Conservation (phyloP, 2,113 vertebrate genomes). For the Gulo gulo region DNA sequence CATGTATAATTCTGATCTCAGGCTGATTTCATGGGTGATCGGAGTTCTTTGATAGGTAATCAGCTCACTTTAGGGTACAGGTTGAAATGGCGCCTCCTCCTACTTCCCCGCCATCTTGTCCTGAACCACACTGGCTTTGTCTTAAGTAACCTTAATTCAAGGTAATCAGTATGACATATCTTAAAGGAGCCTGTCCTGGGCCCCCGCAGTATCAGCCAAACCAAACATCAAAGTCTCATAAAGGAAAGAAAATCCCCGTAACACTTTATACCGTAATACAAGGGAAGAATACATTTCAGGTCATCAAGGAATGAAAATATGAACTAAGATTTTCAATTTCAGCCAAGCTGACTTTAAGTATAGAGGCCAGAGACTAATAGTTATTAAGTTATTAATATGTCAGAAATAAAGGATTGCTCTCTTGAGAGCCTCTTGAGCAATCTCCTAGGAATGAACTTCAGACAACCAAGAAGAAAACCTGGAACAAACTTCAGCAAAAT, state of each 20-base stretch:
- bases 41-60: no score
- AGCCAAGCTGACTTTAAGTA: not conserved
- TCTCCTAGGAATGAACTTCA: not conserved
- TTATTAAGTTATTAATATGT: not conserved
- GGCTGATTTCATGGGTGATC: no score
- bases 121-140: not conserved
- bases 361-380: not conserved
- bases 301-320: not conserved
- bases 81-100: no score
- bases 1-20: no score
- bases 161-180: not conserved
- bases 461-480: not conserved
- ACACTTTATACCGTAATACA: not conserved
- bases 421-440: not conserved
- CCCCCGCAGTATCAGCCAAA: not conserved
- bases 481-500: not conserved
- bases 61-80: no score
- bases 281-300: not conserved
- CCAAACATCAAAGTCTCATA: not conserved
- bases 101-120: no score
- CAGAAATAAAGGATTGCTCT: not conserved
- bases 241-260: not conserved
- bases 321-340: not conserved
- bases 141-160: not conserved
- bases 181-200: not conserved